These are phyloP conservation scores for Alca torda DNA, from an alignment of 2,797 vertebrate genomes.

Conservation along the genomic window DNA sequence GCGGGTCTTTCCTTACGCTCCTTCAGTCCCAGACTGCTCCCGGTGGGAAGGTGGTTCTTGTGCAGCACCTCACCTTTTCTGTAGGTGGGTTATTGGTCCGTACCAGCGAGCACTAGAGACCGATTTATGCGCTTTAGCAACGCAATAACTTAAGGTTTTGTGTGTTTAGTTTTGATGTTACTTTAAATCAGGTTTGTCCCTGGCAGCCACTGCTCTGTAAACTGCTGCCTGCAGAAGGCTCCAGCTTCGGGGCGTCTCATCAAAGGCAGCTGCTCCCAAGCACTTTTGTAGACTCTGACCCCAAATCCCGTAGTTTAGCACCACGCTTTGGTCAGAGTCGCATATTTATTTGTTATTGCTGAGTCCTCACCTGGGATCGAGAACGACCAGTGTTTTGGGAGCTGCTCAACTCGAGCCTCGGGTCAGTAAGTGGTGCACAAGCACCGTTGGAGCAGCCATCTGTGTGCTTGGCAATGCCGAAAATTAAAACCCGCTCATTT, in stretches of 20 bases:
- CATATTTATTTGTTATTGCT: fast-evolving
- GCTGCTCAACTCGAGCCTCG: fast-evolving
- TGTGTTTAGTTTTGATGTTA: neutral
- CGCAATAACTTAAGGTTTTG: neutral
- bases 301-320: neutral
- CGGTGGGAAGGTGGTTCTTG: neutral
- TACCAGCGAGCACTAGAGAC: neutral
- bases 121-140: neutral
- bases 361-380: neutral
- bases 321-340: fast-evolving
- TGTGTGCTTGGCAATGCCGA: fast-evolving
- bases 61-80: neutral
- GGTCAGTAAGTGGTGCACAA: neutral
- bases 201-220: neutral
- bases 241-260: neutral
- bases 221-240: neutral
- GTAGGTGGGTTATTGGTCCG: neutral
- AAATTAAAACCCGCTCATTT: neutral
- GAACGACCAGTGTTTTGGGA: neutral
- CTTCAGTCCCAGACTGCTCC: neutral
- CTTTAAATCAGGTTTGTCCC: neutral
- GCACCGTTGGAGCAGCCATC: neutral
- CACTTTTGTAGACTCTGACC: neutral
- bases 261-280: neutral
- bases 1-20: fast-evolving